Base-by-base conservation (phyloP, 2,888 invertebrate species). In the Daptonema setosum region DNA sequence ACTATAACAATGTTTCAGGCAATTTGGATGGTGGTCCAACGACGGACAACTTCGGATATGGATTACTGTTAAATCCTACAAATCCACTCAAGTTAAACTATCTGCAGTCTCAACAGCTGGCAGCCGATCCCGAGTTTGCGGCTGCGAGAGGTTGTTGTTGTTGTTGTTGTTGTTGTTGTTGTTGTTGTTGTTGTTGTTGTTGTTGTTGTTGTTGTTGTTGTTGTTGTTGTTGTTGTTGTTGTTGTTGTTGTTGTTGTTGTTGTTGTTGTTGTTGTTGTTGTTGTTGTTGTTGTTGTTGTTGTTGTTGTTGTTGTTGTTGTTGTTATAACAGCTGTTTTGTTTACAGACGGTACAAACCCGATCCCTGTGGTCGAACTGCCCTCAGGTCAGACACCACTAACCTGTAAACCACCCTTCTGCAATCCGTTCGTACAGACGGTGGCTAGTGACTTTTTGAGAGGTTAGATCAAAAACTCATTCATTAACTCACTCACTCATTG, bases 321-420 rank as follows among this genome's bases (percentile, higher is more conserved):
- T n/a, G n/a, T n/a, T n/a, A n/a, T n/a, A n/a, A n/a, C n/a, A n/a
- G n/a, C n/a, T n/a, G n/a, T n/a, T n/a, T n/a, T n/a, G n/a, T n/a
- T n/a, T n/a, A n/a, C n/a, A n/a, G n/a, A n/a, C n/a, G 1, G 58
- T 64, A 65, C 62, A 45, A 56, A 57, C 26, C 61, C 64, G 20
- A 64, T 65, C 20, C 66, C 66, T 0, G 65, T 66, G 1, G 62
- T 64, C 1, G 64, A 64, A 11, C 59, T 66, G 20, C 66, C 66
- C n/a, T 63, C 64, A n/a, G 65, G 65, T 57, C 65, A 64, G 45
- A 63, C 62, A 1, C 66, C 66, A 1, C 59, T 66, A 35, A 60
- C 63, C 14, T 66, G 66, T 56, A 65, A 66, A 45, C 65, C 66
- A 29, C 66, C 66, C 14, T 61, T 66, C 58, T 66, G 66, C 55